Evolutionary conservation across 2,113 vertebrate genomes (phyloP), one percentile per base, ranked within the genome.

Genomic region (Ginglymostoma cirratum): DNA sequence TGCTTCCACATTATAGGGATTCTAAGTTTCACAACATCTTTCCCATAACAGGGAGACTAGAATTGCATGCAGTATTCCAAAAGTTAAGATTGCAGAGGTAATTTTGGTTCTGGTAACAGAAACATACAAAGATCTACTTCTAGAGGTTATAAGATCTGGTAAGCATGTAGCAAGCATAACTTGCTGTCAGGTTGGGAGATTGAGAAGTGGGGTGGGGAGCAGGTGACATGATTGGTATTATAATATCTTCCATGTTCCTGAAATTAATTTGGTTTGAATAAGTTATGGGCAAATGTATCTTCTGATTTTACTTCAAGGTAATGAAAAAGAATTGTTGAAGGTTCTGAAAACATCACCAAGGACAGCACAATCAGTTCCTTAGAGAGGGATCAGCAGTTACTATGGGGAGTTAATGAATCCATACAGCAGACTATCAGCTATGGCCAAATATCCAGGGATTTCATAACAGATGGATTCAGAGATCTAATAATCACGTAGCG

Each of bases 371-470:
- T n/a, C 61, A 66, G 34, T n/a, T 93, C 89, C 61, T 61, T 93
- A 38, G n/a, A 45, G 69, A 72, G 94, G 69, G 94, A 95, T 95
- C 67, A 95, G 67, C 45, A 95, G 94, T 95, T 48, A 95, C 67
- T 24, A 95, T 95, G 94, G 66, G 94, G 27, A 72, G 24, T 48
- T 72, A 27, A 45, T 95, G 67, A 45, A 95, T 55, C 48, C 69
- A 45, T 45, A 67, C 65, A 6, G 61, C n/a, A 38, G 17, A 67
- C n/a, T 92, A 93, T 93, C 89, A 67, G 61, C 89, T 93, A 6
- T 38, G 89, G 89, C 89, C 89, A 93, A 93, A 93, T n/a, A 93
- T 93, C 61, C 61, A 93, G 34, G 61, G 89, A 93, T 93, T 93
- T 93, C 34, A 66, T 67, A 66, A 21, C 89, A 66, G n/a, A 93